phyloP scores from a whole-genome alignment of 2,113 vertebrate species.

The Stercorarius parasiticus region DNA sequence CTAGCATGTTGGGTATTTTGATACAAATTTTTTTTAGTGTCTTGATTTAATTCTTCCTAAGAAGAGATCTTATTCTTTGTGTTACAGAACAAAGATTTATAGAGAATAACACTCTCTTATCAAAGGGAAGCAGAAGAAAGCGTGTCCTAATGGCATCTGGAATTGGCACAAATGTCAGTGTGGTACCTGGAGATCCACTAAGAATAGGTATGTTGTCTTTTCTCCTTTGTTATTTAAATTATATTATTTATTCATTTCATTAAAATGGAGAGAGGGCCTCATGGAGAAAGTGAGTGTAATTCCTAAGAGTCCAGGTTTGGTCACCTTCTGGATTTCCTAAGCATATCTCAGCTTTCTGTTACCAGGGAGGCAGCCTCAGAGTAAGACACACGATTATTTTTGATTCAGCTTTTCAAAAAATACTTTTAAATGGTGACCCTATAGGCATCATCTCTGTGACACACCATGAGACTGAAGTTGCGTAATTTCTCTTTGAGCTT shows the following conservation, averaged over 20 bases:
- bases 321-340: not conserved
- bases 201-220: constrained; percentile 75
- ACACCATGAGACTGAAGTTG: not conserved
- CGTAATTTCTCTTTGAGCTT: not conserved
- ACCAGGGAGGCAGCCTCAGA: not conserved
- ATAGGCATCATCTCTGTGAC: not conserved
- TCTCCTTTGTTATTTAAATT: not conserved
- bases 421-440: not conserved
- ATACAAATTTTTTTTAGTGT: not conserved
- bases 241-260: not conserved
- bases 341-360: not conserved
- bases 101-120: not conserved
- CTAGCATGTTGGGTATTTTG: not conserved
- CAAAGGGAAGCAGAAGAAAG: constrained; percentile 72
- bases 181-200: constrained; percentile 75
- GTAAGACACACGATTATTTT: not conserved
- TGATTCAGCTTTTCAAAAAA: not conserved
- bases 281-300: not conserved
- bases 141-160: constrained; percentile 78
- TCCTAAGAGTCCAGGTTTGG: not conserved
- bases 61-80: not conserved
- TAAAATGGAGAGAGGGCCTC: not conserved
- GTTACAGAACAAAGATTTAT: constrained; percentile 30
- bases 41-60: not conserved
- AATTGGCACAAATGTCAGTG: constrained; percentile 65